phyloP scores from a whole-genome alignment of 1,140 invertebrate species.

The Bombus turneri region DNA sequence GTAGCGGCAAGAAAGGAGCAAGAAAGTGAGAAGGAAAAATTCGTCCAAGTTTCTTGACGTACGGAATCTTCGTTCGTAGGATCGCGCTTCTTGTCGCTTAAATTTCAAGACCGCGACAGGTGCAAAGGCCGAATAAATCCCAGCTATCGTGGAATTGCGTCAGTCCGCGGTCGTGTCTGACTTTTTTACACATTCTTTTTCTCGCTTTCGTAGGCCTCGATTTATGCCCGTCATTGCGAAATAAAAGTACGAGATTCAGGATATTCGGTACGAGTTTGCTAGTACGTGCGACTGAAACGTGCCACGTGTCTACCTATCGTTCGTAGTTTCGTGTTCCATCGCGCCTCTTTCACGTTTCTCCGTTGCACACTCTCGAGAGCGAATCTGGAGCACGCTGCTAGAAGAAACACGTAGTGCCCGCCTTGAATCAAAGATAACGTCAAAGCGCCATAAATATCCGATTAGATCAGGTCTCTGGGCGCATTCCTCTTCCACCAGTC shows the following conservation, averaged over 20 bases:
- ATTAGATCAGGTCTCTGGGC: constrained; percentile 10
- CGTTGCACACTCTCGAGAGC: not conserved
- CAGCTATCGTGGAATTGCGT: constrained; percentile 72
- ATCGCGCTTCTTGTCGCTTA: constrained; percentile 49
- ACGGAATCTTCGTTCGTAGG: not conserved
- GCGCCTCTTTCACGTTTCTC: not conserved
- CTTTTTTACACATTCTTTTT: constrained; percentile 24
- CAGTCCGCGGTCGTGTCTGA: not conserved
- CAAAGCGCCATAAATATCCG: constrained; percentile 4
- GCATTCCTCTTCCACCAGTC: not conserved
- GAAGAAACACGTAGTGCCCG: not conserved
- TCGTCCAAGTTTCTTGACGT: not conserved
- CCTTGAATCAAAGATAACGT: constrained; percentile 19
- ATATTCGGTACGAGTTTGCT: too few species aligned
- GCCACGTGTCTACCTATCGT: not conserved
- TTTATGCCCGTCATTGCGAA: constrained; percentile 49
- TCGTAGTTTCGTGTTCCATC: not conserved
- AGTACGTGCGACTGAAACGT: too few species aligned
- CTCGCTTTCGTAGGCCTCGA: constrained; percentile 47
- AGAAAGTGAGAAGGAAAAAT: not conserved
- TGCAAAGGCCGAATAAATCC: constrained; percentile 75
- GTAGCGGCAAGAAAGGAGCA: not conserved
- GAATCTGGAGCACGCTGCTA: not conserved
- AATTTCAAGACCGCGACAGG: constrained; percentile 75
- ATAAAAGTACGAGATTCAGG: not conserved